A percentile compares a stretch with the other conserved stretches of the same genome.
Evolutionary conservation across 2,113 vertebrate genomes (phyloP).

Genomic region (Sorex araneus): DNA sequence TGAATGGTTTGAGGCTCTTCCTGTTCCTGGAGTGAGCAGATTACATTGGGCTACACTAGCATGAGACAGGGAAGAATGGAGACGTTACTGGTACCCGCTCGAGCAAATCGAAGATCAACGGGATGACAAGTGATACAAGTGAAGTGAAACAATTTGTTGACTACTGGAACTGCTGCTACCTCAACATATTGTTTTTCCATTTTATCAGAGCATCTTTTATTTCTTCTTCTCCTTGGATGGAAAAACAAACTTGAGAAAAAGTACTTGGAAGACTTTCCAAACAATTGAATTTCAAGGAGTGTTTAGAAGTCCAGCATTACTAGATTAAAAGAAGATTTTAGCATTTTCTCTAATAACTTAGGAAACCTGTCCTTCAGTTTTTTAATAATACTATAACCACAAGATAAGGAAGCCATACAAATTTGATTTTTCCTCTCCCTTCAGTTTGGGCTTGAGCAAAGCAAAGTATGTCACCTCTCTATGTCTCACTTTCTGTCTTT

Average conservation of each 20-base stretch:
- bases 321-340: background rate
- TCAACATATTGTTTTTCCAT: background rate
- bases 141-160: constrained; percentile 15
- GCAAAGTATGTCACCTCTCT: background rate
- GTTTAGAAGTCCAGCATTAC: background rate
- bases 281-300: background rate
- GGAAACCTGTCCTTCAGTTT: background rate
- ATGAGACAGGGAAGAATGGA: no score
- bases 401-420: background rate
- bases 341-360: background rate
- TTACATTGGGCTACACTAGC: no score
- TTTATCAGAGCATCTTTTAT: background rate
- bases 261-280: background rate
- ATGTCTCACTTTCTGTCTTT: background rate
- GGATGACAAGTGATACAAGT: no score
- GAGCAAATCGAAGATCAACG: no score
- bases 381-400: background rate
- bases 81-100: no score
- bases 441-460: background rate
- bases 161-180: background rate
- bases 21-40: no score
- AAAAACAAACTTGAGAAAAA: background rate
- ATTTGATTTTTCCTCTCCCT: background rate
- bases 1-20: no score
- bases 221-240: background rate